phyloP scores from a whole-genome alignment of 2,113 vertebrate species.

The Ovis canadensis region DNA sequence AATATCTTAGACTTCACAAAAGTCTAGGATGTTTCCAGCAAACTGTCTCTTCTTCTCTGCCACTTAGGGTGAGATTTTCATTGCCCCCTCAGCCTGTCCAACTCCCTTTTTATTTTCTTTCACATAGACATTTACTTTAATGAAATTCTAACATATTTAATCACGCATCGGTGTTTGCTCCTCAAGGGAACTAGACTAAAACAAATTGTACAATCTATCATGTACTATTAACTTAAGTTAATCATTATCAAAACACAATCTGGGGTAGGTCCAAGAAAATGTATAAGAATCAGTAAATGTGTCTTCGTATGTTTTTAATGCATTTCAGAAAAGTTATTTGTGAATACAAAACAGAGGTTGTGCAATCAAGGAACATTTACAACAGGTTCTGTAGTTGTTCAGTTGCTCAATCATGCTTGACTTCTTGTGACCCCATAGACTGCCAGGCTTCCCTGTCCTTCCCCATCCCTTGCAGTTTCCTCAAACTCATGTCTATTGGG shows the following conservation, averaged over 20 bases:
- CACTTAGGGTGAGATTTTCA: background rate
- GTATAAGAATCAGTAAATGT: background rate
- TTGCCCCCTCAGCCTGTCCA: background rate
- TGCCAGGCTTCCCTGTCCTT: background rate
- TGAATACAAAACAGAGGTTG: background rate
- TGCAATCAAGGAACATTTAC: background rate
- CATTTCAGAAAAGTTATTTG: background rate
- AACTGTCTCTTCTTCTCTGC: background rate
- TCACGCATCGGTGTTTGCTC: background rate
- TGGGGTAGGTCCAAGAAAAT: background rate
- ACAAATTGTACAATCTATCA: background rate
- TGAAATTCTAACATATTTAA: background rate
- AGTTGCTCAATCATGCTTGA: background rate
- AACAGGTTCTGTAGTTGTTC: background rate
- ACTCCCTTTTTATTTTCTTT: background rate
- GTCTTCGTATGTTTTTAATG: background rate
- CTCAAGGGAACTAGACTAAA: background rate
- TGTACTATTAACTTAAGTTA: background rate
- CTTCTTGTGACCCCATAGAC: fast-evolving
- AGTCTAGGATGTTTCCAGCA: background rate
- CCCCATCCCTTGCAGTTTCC: background rate
- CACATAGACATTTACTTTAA: background rate
- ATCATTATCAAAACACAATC: background rate
- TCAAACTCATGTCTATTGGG: background rate
- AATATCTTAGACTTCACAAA: background rate